Conservation (phyloP, 2,113 vertebrate species). For the Crotalus horridus region DNA sequence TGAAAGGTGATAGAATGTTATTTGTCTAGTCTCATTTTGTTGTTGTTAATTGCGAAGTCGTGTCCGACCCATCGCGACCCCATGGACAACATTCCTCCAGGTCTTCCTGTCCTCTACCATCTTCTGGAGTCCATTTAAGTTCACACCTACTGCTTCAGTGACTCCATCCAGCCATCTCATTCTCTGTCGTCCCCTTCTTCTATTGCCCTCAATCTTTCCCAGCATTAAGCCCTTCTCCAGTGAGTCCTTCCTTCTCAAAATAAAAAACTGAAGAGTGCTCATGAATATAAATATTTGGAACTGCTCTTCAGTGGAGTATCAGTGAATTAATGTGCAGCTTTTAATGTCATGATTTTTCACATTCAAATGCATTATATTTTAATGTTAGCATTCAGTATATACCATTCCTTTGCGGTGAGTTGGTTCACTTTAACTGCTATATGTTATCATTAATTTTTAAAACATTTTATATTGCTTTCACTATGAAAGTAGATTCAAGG, state of each 20-base stretch:
- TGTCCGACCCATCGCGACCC: too few species aligned
- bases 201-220: too few species aligned
- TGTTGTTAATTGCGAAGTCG: too few species aligned
- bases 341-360: background rate
- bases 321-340: background rate
- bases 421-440: background rate
- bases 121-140: too few species aligned
- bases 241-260: background rate
- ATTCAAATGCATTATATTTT: background rate
- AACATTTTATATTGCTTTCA: background rate
- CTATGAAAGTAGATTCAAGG: background rate
- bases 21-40: background rate
- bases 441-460: background rate
- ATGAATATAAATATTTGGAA: background rate
- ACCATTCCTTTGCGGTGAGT: background rate
- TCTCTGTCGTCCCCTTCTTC: too few species aligned
- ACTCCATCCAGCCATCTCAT: too few species aligned
- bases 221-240: too few species aligned
- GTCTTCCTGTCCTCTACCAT: too few species aligned
- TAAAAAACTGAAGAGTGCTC: background rate
- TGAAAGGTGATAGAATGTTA: background rate
- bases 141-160: too few species aligned
- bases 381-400: background rate
- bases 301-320: background rate
- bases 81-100: too few species aligned